Evolutionary conservation across 2,888 invertebrate species (phyloP).

Genomic region (Exephanes ischioxanthus): DNA sequence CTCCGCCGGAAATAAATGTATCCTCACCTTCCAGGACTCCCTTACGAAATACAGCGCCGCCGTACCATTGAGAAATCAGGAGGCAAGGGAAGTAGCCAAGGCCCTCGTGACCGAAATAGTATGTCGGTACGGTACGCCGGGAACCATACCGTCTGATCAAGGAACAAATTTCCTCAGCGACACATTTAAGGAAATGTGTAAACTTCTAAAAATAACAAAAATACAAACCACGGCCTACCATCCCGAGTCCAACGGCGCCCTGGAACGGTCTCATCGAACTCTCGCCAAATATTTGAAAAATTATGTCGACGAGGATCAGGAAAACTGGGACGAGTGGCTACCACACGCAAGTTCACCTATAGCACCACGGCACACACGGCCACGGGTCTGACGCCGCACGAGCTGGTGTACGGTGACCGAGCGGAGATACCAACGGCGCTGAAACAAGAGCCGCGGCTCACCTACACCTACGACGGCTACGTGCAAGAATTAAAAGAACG

Average conservation of each 20-base stretch:
- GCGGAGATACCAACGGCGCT: neutral
- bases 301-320: constrained; percentile 46
- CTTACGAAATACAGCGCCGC: no score
- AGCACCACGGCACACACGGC: constrained; percentile 64
- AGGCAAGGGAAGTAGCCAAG: no score
- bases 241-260: no score
- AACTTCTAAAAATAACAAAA: neutral
- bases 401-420: constrained; percentile 43
- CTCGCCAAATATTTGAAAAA: constrained; percentile 69
- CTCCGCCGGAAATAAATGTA: no score
- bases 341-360: constrained; percentile 69
- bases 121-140: no score
- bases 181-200: no score
- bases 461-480: constrained; percentile 7
- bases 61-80: no score
- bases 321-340: constrained; percentile 58
- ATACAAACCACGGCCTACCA: neutral
- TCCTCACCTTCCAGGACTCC: no score
- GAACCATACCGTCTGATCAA: no score
- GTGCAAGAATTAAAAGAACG: neutral
- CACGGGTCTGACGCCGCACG: constrained; percentile 40
- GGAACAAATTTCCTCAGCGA: no score
- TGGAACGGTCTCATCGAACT: constrained; percentile 67
- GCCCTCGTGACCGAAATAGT: no score
- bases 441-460: constrained; percentile 3